phyloP scores from a whole-genome alignment of 1,140 invertebrate genomes.

The Nebria ingens region DNA sequence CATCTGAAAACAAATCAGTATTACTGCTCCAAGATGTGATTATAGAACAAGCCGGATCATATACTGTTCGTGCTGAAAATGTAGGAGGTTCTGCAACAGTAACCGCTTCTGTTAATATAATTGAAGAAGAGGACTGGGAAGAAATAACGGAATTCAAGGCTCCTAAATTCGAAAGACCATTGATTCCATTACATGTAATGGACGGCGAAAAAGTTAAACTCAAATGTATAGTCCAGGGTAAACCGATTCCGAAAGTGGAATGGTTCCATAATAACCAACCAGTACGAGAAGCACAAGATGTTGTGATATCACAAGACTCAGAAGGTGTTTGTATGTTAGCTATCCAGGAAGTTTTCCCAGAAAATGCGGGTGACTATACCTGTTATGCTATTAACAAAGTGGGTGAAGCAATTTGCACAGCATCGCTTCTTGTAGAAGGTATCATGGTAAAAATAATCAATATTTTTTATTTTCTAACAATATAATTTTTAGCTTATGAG shows the following conservation, averaged over 20 bases:
- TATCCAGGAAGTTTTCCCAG: conserved; percentile 87
- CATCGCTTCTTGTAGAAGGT: conserved; percentile 73
- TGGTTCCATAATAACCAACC: conserved; percentile 70
- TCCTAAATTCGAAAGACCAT: conserved; percentile 62
- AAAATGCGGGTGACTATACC: conserved; percentile 81
- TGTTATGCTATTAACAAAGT: conserved; percentile 75
- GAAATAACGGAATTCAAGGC: conserved; percentile 51
- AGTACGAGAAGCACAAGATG: conserved; percentile 68
- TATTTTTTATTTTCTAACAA: conserved; percentile 17
- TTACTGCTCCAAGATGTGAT: conserved; percentile 67
- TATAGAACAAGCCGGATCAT: conserved; percentile 60
- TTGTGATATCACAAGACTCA: conserved; percentile 59
- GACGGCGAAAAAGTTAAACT: conserved; percentile 82
- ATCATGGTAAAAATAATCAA: conserved; percentile 43
- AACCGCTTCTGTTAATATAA: conserved; percentile 62
- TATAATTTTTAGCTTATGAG: conserved; percentile 73
- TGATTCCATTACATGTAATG: conserved; percentile 73
- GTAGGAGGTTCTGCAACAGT: conserved; percentile 73
- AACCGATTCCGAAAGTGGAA: conserved; percentile 67
- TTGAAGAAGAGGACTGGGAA: conserved; percentile 48
- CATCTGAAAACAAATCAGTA: conserved; percentile 67
- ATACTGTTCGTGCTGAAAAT: conserved; percentile 84
- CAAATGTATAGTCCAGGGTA: conserved; percentile 62
- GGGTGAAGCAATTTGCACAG: conserved; percentile 71
- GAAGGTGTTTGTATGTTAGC: conserved; percentile 73